Evolutionary conservation across 2,797 vertebrate species (phyloP), one percentile per base, ranked within the genome.

Genomic region (Astyanax mexicanus): DNA sequence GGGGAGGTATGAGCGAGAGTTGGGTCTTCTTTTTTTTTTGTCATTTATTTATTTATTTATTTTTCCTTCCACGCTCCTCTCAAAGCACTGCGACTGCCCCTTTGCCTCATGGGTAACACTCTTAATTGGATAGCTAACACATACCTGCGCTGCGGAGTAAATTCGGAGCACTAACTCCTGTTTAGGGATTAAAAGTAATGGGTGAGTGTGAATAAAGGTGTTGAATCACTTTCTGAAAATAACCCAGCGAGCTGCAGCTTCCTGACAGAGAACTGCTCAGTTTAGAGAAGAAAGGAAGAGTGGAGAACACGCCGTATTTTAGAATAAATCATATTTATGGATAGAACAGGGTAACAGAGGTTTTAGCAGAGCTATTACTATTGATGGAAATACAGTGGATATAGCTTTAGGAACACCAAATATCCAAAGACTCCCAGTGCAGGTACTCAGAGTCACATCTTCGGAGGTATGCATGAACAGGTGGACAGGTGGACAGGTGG

Each of bases 91-190:
- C 8, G n/a, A 29, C 45, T 72, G 55, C 54, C 38, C 29, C 21
- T 15, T 40, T 47, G 44, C 49, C 69, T 72, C 44, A 8, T 60
- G 61, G 52, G 44, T 66, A 60, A 72, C 69, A 67, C 52, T 32
- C 38, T 72, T 78, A 78, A 78, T 78, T 78, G 47, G 38, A 67
- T 12, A 29, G 32, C 42, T 60, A 72, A 60, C 69, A 51, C n/a
- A 45, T 60, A 67, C 52, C 75, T 72, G 75, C 13, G 4, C 58
- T 45, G 49, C 17, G 27, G 17, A 37, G 21, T 35, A 73, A 75
- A 60, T 52, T 19, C 54, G 0, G 21, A 25, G 67, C 57, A 35
- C 74, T 55, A 7, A 1, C 10, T 27, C 15, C 44, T 45, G 55
- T 61, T 69, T 23, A 32, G 27, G 55, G 69, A 13, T 47, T 35